Evolutionary conservation across 2,888 invertebrate genomes (phyloP), one percentile per base, ranked within the genome.

Genomic region (Amphipoea lucens): DNA sequence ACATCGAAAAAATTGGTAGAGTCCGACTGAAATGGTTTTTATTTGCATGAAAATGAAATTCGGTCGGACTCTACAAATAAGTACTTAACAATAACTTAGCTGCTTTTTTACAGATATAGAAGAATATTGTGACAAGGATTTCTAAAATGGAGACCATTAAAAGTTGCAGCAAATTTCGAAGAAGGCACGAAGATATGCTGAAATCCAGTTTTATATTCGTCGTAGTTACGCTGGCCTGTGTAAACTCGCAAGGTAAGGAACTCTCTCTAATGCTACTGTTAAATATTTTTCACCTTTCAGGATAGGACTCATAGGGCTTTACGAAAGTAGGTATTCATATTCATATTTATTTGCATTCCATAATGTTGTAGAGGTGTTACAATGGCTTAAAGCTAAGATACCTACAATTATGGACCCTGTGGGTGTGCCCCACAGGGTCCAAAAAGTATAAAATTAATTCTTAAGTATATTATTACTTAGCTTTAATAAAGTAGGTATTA

Each of bases 201-300:
- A 91, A 90, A 86, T 90, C 89, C 66, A 90, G 91, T 75, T 84
- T 94, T 60, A 79, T 95, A 60, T 82, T 94, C 54, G 87, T 91
- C 36, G 92, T 92, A 36, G 85, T 94, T 6, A 89, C 91, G 29
- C 84, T 96, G 83, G 93, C 94, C 48, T 93, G 92, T 84, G 95
- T 92, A n/a, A 92, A 93, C 86, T 93, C 95, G 71, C 96, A 96
- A 93, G 96, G 96, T 96, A 92, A 91, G 81, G n/a, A 71, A 75
- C 62, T 45, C 45, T 78, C 5, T 45, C 23, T 67, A n/a, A 69
- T 42, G 20, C 2, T 65, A 23, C 48, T 42, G 1, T 65, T 40
- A 4, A 29, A 62, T 42, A n/a, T 42, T 80, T 40, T 67, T 67
- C n/a, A 12, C 29, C 3, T 23, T 57, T 60, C 11, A 4, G 48